Conservation (phyloP, 2,113 vertebrate genomes). For the Myotis davidii region DNA sequence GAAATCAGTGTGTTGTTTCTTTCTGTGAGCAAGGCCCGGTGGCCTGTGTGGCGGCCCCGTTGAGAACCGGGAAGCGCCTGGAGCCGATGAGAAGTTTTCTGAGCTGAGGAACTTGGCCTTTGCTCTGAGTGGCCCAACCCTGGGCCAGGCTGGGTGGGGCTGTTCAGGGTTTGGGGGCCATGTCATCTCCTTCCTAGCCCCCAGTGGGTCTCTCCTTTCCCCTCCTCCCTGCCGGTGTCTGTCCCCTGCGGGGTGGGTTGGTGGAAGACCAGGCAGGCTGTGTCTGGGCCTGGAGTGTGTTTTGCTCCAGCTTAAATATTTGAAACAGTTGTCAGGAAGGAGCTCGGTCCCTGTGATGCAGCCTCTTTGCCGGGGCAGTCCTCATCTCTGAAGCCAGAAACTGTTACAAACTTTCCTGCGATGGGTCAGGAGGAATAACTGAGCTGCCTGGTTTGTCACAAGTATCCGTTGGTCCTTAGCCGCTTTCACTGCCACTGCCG, state of each 20-base stretch:
- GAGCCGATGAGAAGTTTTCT: background rate
- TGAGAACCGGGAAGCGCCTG: background rate
- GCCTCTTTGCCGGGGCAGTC: background rate
- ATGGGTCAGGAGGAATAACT: background rate
- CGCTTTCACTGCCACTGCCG: background rate
- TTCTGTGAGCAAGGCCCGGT: accelerated
- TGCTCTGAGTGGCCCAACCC: background rate
- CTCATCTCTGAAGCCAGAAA: background rate
- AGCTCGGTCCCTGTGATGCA: conserved; percentile 52
- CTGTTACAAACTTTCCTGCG: background rate
- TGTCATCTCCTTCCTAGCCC: background rate
- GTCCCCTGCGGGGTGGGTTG: background rate
- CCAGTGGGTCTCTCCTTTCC: background rate
- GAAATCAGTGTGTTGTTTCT: background rate
- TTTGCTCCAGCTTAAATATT: conserved; percentile 12
- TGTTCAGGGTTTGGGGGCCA: background rate
- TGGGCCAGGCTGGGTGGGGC: background rate
- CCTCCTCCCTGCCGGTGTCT: background rate
- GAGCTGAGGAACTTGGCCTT: conserved; percentile 21
- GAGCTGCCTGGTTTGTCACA: background rate
- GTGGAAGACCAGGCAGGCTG: background rate
- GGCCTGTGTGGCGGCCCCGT: accelerated
- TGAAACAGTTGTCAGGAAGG: conserved; percentile 51
- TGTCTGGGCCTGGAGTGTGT: conserved; percentile 29
- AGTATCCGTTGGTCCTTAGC: background rate